These are phyloP conservation scores for Caenorhabditis tropicalis DNA, from an alignment of 1,140 invertebrate genomes.

Conservation along the genomic window DNA sequence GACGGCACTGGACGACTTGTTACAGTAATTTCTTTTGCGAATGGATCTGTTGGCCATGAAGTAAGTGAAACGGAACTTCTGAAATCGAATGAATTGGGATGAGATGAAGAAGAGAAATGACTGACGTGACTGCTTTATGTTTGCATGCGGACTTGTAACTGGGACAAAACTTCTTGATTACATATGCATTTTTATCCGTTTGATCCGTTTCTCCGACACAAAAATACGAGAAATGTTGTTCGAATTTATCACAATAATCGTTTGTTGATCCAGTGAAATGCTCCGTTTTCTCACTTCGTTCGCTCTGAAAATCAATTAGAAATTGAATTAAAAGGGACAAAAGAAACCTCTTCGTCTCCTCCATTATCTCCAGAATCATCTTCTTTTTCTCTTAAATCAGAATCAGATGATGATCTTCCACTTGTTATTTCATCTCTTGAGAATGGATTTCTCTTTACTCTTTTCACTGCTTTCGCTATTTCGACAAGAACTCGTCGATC, in stretches of 20 bases:
- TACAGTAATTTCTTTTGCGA: slow-evolving; percentile 6
- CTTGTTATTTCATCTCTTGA: not conserved
- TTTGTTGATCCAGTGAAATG: not conserved
- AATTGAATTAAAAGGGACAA: no score
- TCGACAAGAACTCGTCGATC: slow-evolving; percentile 10
- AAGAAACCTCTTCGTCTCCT: slow-evolving; percentile 12
- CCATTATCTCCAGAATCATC: not conserved
- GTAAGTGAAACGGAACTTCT: slow-evolving; percentile 13
- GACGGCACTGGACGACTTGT: not conserved
- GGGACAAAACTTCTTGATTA: slow-evolving; percentile 49
- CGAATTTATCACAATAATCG: slow-evolving; percentile 53
- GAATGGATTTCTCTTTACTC: slow-evolving; percentile 29
- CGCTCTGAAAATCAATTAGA: not conserved
- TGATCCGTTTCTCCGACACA: slow-evolving; percentile 41
- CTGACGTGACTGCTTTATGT: slow-evolving; percentile 42
- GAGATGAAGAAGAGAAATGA: not conserved
- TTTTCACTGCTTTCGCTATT: slow-evolving; percentile 17
- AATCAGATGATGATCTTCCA: slow-evolving; percentile 26
- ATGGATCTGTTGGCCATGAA: slow-evolving; percentile 45
- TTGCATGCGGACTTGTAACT: slow-evolving; percentile 51
- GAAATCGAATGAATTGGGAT: slow-evolving; percentile 1
- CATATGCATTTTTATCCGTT: slow-evolving; percentile 21
- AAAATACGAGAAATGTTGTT: slow-evolving; percentile 51
- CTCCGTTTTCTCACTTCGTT: not conserved
- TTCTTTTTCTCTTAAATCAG: slow-evolving; percentile 46